A percentile compares a stretch with the other conserved stretches of the same genome.
These are phyloP conservation scores for Desoria tigrina DNA, from an alignment of 2,888 invertebrate species.

Conservation along the genomic window DNA sequence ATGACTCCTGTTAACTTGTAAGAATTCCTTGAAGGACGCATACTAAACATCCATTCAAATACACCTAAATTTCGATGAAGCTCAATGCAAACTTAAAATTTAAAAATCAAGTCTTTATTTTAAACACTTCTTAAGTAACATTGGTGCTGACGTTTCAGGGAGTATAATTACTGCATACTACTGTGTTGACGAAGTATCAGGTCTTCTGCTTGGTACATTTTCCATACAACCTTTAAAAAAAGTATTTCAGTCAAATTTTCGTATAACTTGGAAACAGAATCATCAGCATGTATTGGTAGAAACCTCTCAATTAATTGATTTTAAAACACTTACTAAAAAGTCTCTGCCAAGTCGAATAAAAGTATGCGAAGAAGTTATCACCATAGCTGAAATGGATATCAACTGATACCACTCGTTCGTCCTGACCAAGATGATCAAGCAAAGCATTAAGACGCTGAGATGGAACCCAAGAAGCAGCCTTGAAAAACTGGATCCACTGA, in stretches of 20 bases:
- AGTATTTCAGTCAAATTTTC: too few species aligned
- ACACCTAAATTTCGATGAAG: too few species aligned
- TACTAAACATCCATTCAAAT: too few species aligned
- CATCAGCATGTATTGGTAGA: too few species aligned
- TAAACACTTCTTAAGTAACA: background rate
- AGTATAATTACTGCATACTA: too few species aligned
- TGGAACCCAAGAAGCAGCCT: slow-evolving; percentile 69
- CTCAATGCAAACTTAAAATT: too few species aligned
- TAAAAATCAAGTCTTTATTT: too few species aligned
- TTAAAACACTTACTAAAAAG: slow-evolving; percentile 71
- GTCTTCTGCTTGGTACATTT: slow-evolving; percentile 73
- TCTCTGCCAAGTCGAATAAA: slow-evolving; percentile 86
- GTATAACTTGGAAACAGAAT: too few species aligned
- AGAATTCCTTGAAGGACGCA: too few species aligned
- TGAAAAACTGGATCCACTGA: slow-evolving; percentile 68
- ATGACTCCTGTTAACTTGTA: background rate
- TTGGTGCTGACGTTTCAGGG: slow-evolving; percentile 34
- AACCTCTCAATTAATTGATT: too few species aligned
- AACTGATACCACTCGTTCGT: slow-evolving; percentile 90
- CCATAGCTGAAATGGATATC: slow-evolving; percentile 77
- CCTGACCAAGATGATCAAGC: slow-evolving; percentile 75
- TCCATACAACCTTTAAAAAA: too few species aligned
- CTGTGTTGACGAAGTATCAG: slow-evolving; percentile 59
- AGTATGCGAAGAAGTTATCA: slow-evolving; percentile 88
- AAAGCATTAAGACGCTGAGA: slow-evolving; percentile 65